Evolutionary conservation across 2,888 invertebrate species (phyloP).

Genomic region (Meghimatium bilineatum): DNA sequence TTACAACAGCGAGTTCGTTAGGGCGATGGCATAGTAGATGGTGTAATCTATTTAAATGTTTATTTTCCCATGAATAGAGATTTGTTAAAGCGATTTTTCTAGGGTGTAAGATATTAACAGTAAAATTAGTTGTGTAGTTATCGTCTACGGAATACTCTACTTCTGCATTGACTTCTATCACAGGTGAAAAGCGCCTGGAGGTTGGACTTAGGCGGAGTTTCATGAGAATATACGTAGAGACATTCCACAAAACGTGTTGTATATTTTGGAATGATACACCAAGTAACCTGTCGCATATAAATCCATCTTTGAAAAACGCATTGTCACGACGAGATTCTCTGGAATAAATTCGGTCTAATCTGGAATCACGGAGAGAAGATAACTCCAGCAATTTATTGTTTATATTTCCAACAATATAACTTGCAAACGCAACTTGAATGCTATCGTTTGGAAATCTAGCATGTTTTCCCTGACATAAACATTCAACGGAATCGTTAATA

Average conservation of each 20-base stretch:
- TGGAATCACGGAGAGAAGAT: background rate
- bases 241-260: conserved; percentile 25
- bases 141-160: conserved; percentile 15
- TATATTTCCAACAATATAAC: conserved; percentile 21
- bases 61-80: background rate
- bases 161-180: background rate
- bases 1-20: background rate
- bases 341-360: background rate
- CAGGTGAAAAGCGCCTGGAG: background rate
- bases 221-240: conserved; percentile 20
- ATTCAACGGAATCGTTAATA: conserved; percentile 27
- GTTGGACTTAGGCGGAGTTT: background rate
- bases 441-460: conserved; percentile 38
- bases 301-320: background rate
- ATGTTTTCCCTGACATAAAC: conserved; percentile 22
- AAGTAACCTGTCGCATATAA: background rate
- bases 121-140: background rate
- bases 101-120: background rate
- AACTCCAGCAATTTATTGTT: conserved; percentile 33
- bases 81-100: background rate
- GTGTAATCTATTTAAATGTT: background rate
- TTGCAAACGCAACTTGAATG: conserved; percentile 31
- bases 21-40: conserved; percentile 17
- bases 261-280: conserved; percentile 7
- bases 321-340: background rate